Evolutionary conservation across 2,113 vertebrate species (phyloP).

Genomic region (Hemicordylus capensis): DNA sequence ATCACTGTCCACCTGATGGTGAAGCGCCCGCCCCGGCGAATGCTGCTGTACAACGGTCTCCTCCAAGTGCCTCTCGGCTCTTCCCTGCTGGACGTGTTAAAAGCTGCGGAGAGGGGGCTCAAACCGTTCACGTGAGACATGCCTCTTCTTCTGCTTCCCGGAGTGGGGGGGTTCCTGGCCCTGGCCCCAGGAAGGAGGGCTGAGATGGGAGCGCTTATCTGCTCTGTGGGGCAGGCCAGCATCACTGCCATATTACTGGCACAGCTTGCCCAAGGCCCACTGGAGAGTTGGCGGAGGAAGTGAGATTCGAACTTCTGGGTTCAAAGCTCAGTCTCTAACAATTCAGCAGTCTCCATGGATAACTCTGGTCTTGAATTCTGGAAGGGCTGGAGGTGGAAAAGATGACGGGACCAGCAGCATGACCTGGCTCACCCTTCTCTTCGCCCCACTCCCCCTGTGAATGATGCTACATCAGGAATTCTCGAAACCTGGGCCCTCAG

Average conservation of each 20-base stretch:
- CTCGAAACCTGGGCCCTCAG: no score
- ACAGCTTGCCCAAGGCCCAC: no score
- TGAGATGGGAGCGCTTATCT: not conserved
- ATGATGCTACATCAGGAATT: no score
- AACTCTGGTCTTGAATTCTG: no score
- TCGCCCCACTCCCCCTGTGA: no score
- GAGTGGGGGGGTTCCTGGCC: not conserved
- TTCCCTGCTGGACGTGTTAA: constrained; percentile 81
- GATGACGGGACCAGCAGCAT: no score
- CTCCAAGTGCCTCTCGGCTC: constrained; percentile 61
- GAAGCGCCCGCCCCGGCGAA: constrained; percentile 46
- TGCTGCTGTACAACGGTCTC: constrained; percentile 6
- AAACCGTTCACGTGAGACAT: constrained; percentile 79
- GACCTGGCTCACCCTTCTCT: no score
- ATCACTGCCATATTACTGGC: not conserved
- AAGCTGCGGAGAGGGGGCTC: constrained; percentile 55
- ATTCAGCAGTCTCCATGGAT: no score
- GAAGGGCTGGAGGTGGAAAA: no score
- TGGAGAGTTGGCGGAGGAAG: no score
- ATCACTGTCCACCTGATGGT: constrained; percentile 78
- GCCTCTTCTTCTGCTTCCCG: not conserved
- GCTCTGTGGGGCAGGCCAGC: not conserved
- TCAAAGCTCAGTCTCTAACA: no score
- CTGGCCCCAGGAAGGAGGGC: not conserved
- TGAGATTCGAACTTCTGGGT: no score